A percentile compares a stretch with the other conserved stretches of the same genome.
Conservation (phyloP, 1,140 invertebrate species). For the Zaprionus ghesquierei region DNA sequence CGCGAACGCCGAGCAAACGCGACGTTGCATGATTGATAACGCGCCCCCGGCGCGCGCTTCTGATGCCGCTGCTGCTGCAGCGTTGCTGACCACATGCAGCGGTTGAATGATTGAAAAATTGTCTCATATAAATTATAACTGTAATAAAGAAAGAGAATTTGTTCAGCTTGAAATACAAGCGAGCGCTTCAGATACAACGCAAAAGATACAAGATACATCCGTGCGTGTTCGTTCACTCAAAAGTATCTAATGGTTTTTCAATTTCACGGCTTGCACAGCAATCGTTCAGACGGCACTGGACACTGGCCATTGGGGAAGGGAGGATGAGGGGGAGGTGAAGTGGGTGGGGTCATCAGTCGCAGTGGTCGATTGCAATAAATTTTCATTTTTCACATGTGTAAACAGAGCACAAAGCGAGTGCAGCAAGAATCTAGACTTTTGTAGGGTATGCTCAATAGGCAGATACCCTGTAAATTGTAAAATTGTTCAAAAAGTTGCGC, state of each 20-base stretch:
- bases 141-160: constrained; percentile 55
- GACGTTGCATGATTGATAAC: constrained; percentile 68
- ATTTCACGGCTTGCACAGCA: constrained; percentile 44
- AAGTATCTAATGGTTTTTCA: constrained; percentile 65
- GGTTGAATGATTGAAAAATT: constrained; percentile 66
- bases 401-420: not conserved
- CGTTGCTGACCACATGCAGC: constrained; percentile 51
- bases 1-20: not conserved
- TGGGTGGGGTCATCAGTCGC: not conserved
- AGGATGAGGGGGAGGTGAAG: not conserved
- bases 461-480: not conserved
- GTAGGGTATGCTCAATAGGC: not conserved
- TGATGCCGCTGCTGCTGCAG: constrained; percentile 18
- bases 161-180: constrained; percentile 1
- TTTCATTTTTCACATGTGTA: constrained; percentile 19
- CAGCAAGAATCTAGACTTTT: not conserved
- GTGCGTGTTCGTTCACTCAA: not conserved
- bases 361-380: constrained; percentile 31
- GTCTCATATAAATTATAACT: constrained; percentile 79
- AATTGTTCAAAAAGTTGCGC: not conserved
- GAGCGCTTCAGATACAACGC: not conserved
- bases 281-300: constrained; percentile 11
- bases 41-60: constrained; percentile 45
- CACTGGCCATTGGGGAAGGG: not conserved
- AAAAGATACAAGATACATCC: constrained; percentile 20